These are phyloP conservation scores for Galleria mellonella DNA, from an alignment of 1,140 invertebrate species.

Conservation along the genomic window DNA sequence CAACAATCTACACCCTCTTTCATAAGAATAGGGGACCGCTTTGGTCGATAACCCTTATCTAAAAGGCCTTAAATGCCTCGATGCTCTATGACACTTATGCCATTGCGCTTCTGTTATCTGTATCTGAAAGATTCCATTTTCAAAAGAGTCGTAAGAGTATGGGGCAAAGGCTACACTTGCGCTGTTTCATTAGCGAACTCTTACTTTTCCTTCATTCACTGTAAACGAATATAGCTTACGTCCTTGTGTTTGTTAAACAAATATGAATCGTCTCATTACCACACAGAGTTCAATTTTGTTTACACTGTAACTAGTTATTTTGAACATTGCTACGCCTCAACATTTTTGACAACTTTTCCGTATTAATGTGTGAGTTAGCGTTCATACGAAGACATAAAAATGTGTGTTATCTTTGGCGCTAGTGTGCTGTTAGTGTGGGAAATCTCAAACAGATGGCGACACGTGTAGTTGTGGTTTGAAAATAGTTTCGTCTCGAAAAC, in stretches of 20 bases:
- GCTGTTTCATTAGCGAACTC: background rate
- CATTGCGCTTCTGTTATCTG: conserved; percentile 11
- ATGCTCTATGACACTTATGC: conserved; percentile 11
- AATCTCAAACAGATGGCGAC: conserved; percentile 45
- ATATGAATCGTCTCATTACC: conserved; percentile 1
- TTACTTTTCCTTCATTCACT: conserved; percentile 5
- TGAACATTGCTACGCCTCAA: background rate
- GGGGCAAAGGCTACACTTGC: background rate
- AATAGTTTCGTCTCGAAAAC: conserved; percentile 4
- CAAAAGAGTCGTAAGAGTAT: background rate
- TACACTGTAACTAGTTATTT: background rate
- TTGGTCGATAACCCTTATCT: background rate
- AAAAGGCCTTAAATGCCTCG: conserved; percentile 25
- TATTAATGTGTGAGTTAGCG: conserved; percentile 27
- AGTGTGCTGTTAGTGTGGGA: conserved; percentile 31
- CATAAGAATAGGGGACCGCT: conserved; percentile 6
- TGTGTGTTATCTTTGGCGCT: conserved; percentile 42
- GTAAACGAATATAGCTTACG: conserved; percentile 8
- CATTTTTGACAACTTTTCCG: conserved; percentile 51
- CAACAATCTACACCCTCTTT: conserved; percentile 14
- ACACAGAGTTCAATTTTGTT: conserved; percentile 15
- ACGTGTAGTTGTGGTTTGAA: conserved; percentile 21
- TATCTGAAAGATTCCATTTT: conserved; percentile 13
- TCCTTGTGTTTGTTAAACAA: background rate
- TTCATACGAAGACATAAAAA: conserved; percentile 23